Percentiles rank a stretch among this genome's conserved stretches.
These are phyloP conservation scores for Netelia fuscicornis DNA, from an alignment of 2,888 invertebrate species.

Conservation along the genomic window DNA sequence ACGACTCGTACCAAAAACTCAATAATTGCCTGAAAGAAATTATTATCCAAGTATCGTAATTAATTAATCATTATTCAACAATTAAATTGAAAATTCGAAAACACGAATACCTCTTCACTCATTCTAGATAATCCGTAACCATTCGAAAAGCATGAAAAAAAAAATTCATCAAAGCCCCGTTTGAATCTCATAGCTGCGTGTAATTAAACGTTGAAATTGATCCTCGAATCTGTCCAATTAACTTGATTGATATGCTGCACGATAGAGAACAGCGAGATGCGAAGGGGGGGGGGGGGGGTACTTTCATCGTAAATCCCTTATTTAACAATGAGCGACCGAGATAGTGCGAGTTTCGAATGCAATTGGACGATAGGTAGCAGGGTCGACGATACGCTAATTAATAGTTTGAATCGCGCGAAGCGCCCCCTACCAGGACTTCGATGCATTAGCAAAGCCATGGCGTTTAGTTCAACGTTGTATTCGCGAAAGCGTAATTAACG, in stretches of 20 bases:
- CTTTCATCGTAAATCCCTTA: not conserved
- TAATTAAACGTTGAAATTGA: no score
- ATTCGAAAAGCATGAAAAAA: no score
- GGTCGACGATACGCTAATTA: constrained; percentile 39
- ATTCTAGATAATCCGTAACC: no score
- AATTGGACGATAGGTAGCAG: constrained; percentile 18
- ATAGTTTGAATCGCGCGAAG: constrained; percentile 56
- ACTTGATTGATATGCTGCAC: not conserved
- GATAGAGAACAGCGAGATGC: not conserved
- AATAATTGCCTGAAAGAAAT: no score
- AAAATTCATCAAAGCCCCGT: no score
- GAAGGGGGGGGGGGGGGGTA: no score
- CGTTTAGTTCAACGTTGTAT: constrained; percentile 12
- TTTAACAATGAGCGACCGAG: not conserved
- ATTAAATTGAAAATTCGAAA: no score
- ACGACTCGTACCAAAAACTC: no score
- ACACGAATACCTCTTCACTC: no score
- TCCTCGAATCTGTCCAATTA: not conserved
- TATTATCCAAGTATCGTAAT: no score
- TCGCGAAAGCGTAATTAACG: constrained; percentile 63
- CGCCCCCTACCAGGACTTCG: constrained; percentile 60
- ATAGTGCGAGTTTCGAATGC: constrained; percentile 4
- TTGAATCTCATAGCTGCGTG: no score
- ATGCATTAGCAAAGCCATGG: constrained; percentile 67
- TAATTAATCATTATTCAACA: no score